A percentile compares a stretch with the other conserved stretches of the same genome.
These are phyloP conservation scores for Wiebesia pumilae DNA, from an alignment of 1,140 invertebrate genomes.

Conservation along the genomic window DNA sequence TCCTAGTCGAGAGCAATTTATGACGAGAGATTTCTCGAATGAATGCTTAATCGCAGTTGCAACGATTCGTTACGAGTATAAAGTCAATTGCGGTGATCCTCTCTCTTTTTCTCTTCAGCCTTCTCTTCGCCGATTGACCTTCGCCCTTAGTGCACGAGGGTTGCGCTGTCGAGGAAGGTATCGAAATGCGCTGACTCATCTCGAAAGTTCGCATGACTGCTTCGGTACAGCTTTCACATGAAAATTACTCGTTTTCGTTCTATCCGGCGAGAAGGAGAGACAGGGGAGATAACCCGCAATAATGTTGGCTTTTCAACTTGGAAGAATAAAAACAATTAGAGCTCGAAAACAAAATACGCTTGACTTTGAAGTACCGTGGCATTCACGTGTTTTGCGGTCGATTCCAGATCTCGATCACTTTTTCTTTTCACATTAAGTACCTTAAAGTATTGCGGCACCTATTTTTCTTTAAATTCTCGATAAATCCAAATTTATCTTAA, in stretches of 20 bases:
- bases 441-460: too few species aligned
- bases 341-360: slow-evolving; percentile 58
- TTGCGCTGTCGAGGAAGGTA: slow-evolving; percentile 52
- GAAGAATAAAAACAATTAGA: slow-evolving; percentile 56
- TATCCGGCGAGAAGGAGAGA: slow-evolving; percentile 44
- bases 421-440: too few species aligned
- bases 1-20: not conserved
- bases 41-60: slow-evolving; percentile 45
- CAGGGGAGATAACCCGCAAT: slow-evolving; percentile 46
- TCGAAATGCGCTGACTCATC: slow-evolving; percentile 60
- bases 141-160: slow-evolving; percentile 50
- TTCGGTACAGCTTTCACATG: slow-evolving; percentile 61
- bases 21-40: slow-evolving; percentile 8
- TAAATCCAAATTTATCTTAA: not conserved
- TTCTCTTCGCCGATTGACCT: slow-evolving; percentile 45
- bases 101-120: not conserved
- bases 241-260: slow-evolving; percentile 62
- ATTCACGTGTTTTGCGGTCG: slow-evolving; percentile 39
- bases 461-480: not conserved
- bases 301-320: slow-evolving; percentile 16
- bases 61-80: slow-evolving; percentile 23
- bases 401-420: not conserved
- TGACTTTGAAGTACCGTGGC: slow-evolving; percentile 50
- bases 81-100: slow-evolving; percentile 12
- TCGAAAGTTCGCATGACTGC: slow-evolving; percentile 60